phyloP scores from a whole-genome alignment of 64 coral and sea anemone species.

The Acropora yongei region DNA sequence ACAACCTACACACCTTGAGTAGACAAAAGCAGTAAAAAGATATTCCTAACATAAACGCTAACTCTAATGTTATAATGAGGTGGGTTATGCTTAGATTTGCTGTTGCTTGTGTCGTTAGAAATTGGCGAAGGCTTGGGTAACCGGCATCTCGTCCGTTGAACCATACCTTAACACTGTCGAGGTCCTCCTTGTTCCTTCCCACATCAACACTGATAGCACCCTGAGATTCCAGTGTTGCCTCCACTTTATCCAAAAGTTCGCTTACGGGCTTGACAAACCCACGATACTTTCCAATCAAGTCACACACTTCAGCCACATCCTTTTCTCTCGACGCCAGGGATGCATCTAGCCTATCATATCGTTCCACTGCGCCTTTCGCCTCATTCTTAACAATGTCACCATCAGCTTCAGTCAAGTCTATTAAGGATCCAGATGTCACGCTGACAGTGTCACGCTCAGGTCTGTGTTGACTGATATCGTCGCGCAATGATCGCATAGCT shows the following conservation, averaged over 20 bases:
- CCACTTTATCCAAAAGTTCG: conserved; percentile 60
- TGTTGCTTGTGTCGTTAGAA: not conserved
- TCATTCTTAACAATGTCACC: conserved; percentile 60
- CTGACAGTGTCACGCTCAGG: conserved; percentile 74
- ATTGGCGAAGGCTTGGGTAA: not conserved
- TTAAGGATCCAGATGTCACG: conserved; percentile 56
- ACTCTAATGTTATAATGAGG: too few relatives aligned
- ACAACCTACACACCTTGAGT: too few relatives aligned
- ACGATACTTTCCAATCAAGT: conserved; percentile 49
- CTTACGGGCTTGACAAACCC: conserved; percentile 58
- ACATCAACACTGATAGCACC: conserved; percentile 78
- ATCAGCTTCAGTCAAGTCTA: conserved; percentile 69
- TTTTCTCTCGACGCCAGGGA: conserved; percentile 57
- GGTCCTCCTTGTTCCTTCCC: conserved; percentile 87
- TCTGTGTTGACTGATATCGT: conserved; percentile 69
- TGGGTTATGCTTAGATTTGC: too few relatives aligned
- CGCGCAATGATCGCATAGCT: conserved; percentile 36
- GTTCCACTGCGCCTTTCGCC: conserved; percentile 73
- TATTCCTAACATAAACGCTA: too few relatives aligned
- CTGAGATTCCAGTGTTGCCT: conserved; percentile 48
- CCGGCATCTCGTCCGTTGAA: not conserved
- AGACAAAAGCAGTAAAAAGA: too few relatives aligned
- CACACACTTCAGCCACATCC: conserved; percentile 58
- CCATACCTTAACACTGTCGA: conserved; percentile 83
- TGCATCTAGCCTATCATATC: conserved; percentile 81